Conservation (phyloP, 2,888 invertebrate genomes). For the Stegana nigrithorax region DNA sequence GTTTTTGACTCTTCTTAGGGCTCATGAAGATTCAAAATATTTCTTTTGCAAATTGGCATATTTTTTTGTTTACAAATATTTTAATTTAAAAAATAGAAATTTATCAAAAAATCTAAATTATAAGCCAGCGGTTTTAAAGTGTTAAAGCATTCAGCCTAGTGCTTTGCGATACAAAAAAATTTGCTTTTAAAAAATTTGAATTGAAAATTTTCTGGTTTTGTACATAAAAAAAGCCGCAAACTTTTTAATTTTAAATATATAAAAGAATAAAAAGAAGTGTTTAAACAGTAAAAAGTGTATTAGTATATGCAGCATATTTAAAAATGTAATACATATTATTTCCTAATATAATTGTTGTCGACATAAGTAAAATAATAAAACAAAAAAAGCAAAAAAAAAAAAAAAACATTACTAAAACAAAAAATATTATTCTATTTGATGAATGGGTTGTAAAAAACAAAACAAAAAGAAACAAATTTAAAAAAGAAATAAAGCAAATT, state of each 20-base stretch:
- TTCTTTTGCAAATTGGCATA: conserved; percentile 47
- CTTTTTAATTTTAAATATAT: background rate
- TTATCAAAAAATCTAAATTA: conserved; percentile 27
- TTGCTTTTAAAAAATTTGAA: background rate
- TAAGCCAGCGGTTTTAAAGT: too few relatives aligned
- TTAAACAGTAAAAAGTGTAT: conserved; percentile 37
- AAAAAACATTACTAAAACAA: too few relatives aligned
- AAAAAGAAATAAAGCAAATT: too few relatives aligned
- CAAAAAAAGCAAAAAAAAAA: background rate
- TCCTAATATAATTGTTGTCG: conserved; percentile 55
- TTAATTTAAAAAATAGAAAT: conserved; percentile 22
- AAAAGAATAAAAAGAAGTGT: conserved; percentile 29
- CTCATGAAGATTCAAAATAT: conserved; percentile 65
- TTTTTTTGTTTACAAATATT: conserved; percentile 19
- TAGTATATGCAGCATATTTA: too few relatives aligned
- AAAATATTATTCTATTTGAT: too few relatives aligned
- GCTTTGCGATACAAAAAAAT: too few relatives aligned
- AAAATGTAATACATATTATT: conserved; percentile 51
- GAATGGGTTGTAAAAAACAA: too few relatives aligned
- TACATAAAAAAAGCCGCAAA: conserved; percentile 7
- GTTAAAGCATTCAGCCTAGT: too few relatives aligned
- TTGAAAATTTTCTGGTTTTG: conserved; percentile 25
- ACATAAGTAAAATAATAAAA: conserved; percentile 30
- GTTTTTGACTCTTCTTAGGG: conserved; percentile 63
- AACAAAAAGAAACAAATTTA: too few relatives aligned